Percentiles rank a stretch among this genome's conserved stretches.
Conservation (phyloP, 1,140 invertebrate genomes). For the Plutomurus gul region DNA sequence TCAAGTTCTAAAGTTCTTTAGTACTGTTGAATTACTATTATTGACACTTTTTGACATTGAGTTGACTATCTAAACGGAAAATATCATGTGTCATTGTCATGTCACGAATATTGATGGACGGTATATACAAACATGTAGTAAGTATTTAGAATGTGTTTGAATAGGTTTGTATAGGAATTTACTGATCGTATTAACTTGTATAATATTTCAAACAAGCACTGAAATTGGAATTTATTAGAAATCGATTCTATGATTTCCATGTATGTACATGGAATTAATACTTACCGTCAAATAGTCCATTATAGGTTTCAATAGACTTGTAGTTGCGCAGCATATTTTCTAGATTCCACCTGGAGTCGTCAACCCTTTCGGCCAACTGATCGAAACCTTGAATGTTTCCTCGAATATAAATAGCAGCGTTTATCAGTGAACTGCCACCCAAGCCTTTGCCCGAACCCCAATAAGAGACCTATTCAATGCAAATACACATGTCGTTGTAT, state of each 20-base stretch:
- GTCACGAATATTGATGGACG: too few species aligned
- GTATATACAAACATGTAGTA: too few species aligned
- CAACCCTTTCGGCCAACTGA: constrained; percentile 14
- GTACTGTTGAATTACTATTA: not conserved
- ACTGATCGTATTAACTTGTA: too few species aligned
- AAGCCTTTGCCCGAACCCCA: constrained; percentile 58
- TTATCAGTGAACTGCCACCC: constrained; percentile 66
- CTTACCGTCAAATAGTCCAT: constrained; percentile 31
- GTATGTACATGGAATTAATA: too few species aligned
- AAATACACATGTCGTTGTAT: not conserved
- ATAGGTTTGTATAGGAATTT: too few species aligned
- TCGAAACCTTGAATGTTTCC: constrained; percentile 58
- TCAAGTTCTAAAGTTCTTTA: too few species aligned
- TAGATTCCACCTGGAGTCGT: constrained; percentile 29
- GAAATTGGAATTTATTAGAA: too few species aligned
- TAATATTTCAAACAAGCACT: too few species aligned
- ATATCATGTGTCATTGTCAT: too few species aligned
- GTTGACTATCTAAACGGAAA: too few species aligned
- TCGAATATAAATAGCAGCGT: constrained; percentile 69
- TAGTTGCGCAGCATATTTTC: constrained; percentile 36
- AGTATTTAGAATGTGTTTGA: too few species aligned
- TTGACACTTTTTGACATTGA: not conserved
- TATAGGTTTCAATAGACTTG: constrained; percentile 21
- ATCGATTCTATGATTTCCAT: too few species aligned
- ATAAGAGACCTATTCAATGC: not conserved